These are phyloP conservation scores for Papilio xuthus DNA, from an alignment of 1,140 invertebrate genomes.

Conservation along the genomic window DNA sequence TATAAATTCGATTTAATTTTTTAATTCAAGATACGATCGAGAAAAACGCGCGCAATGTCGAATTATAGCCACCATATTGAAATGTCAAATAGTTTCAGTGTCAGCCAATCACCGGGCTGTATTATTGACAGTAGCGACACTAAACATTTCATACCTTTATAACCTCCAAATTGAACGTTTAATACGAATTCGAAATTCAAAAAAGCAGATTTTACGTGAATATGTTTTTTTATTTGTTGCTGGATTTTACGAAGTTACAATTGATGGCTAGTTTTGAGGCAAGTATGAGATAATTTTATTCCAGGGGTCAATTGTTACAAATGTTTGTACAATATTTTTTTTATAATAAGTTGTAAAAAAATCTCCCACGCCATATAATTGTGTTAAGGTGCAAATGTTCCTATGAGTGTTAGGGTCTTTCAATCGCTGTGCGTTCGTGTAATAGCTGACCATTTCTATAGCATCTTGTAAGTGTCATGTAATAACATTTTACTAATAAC, in stretches of 20 bases:
- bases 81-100: not conserved
- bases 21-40: too few species aligned
- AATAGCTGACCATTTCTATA: slow-evolving; percentile 73
- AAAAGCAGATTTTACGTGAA: too few species aligned
- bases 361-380: slow-evolving; percentile 20
- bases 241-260: too few species aligned
- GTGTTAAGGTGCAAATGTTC: slow-evolving; percentile 79
- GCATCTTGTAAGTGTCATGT: slow-evolving; percentile 69
- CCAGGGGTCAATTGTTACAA: not conserved
- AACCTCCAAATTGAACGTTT: not conserved
- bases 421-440: slow-evolving; percentile 52
- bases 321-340: not conserved
- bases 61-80: not conserved
- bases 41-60: too few species aligned
- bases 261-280: too few species aligned
- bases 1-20: too few species aligned
- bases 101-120: not conserved
- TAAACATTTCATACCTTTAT: not conserved
- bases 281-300: not conserved
- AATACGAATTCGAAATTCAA: too few species aligned
- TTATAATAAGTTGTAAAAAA: not conserved
- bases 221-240: too few species aligned
- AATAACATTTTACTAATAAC: slow-evolving; percentile 77
- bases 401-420: slow-evolving; percentile 71
- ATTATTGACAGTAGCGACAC: not conserved